Percentiles rank a stretch among this genome's conserved stretches.
Conservation (phyloP, 1,140 invertebrate genomes). For the Drosophila mauritiana region DNA sequence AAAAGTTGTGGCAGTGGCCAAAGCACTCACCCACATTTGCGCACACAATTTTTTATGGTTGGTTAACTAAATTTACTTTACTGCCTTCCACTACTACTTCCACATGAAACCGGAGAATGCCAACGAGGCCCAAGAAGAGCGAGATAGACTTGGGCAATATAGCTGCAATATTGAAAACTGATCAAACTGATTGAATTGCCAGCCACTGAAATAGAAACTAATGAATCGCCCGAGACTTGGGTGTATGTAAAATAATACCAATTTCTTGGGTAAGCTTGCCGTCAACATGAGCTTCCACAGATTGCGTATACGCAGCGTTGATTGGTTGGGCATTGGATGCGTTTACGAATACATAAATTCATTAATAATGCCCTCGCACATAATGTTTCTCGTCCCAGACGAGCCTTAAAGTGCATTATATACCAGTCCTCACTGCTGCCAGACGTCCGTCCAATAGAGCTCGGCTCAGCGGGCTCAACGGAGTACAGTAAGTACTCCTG, state of each 20-base stretch:
- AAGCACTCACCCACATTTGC: conserved; percentile 47
- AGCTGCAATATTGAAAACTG: conserved; percentile 48
- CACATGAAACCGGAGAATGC: background rate
- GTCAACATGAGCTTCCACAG: conserved; percentile 11
- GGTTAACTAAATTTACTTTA: conserved; percentile 64
- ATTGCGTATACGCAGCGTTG: conserved; percentile 12
- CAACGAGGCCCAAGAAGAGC: background rate
- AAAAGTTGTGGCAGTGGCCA: conserved; percentile 29
- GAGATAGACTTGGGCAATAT: conserved; percentile 19
- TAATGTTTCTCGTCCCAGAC: conserved; percentile 44
- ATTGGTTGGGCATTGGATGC: conserved; percentile 26
- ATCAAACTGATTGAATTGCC: conserved; percentile 59
- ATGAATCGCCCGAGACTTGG: conserved; percentile 35
- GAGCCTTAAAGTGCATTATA: conserved; percentile 56
- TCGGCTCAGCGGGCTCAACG: conserved; percentile 12
- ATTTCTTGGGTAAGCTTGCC: conserved; percentile 30
- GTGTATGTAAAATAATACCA: conserved; percentile 23
- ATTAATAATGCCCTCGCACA: conserved; percentile 71
- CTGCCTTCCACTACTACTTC: conserved; percentile 27
- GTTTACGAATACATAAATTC: conserved; percentile 69
- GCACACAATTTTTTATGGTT: conserved; percentile 58
- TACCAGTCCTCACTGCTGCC: conserved; percentile 17
- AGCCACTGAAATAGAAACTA: conserved; percentile 59
- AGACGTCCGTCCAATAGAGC: conserved; percentile 3
- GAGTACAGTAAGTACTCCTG: conserved; percentile 10